These are phyloP conservation scores for Clistopyga incitator DNA, from an alignment of 2,888 invertebrate genomes.

Conservation along the genomic window DNA sequence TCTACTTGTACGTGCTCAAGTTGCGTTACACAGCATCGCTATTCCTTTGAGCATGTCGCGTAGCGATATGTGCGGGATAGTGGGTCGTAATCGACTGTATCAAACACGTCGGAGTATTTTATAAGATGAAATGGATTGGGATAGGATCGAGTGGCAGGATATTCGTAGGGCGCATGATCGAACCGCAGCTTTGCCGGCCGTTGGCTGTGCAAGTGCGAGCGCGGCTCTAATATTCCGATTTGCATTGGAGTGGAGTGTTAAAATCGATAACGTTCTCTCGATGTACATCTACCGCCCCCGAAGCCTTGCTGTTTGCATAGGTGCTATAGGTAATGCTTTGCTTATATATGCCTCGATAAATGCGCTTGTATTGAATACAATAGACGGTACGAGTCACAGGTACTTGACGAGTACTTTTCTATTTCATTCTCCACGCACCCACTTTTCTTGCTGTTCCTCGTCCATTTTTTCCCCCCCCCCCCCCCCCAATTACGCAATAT, in stretches of 20 bases:
- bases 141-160: constrained; percentile 40
- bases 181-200: constrained; percentile 49
- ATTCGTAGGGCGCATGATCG: constrained; percentile 56
- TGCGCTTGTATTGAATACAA: constrained; percentile 8
- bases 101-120: constrained; percentile 8
- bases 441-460: background rate
- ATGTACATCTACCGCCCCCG: constrained; percentile 47
- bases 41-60: background rate
- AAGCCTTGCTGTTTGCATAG: constrained; percentile 34
- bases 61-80: background rate
- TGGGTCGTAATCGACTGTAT: background rate
- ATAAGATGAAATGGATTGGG: background rate
- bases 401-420: background rate
- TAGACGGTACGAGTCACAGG: background rate
- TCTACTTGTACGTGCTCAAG: background rate
- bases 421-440: background rate
- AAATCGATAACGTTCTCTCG: constrained; percentile 65
- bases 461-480: background rate
- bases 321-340: constrained; percentile 5
- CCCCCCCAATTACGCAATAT: too few relatives aligned
- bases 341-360: constrained; percentile 15
- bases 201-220: constrained; percentile 51
- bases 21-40: background rate
- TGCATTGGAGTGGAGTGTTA: constrained; percentile 59
- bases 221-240: constrained; percentile 58